These are phyloP conservation scores for Periophthalmus modestus DNA, from an alignment of 2,113 vertebrate genomes.

Conservation along the genomic window DNA sequence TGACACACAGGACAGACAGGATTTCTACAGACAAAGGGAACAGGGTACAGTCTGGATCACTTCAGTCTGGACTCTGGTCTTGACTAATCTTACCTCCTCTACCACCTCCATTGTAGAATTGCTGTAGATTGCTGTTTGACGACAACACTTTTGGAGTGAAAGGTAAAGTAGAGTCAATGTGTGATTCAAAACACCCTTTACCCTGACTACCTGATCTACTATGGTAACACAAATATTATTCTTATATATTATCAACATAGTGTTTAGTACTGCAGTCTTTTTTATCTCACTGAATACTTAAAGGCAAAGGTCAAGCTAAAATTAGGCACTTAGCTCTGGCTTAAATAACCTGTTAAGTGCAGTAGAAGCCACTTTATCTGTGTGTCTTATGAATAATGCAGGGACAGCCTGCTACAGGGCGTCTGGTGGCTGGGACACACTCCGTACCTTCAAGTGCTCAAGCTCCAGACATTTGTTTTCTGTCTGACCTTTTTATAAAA, in stretches of 20 bases:
- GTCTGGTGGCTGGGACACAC: slow-evolving; percentile 46
- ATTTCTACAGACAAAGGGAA: slow-evolving; percentile 43
- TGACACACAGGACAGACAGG: slow-evolving; percentile 65
- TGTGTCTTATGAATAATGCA: slow-evolving; percentile 55
- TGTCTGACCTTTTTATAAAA: slow-evolving; percentile 60
- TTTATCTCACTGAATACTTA: neutral
- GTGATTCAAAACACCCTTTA: slow-evolving; percentile 68
- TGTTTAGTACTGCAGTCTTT: neutral
- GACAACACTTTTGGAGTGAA: slow-evolving; percentile 77
- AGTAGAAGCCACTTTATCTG: slow-evolving; percentile 29
- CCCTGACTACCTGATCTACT: slow-evolving; percentile 9
- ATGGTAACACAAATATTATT: neutral
- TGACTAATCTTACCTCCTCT: slow-evolving; percentile 82
- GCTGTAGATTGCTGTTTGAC: slow-evolving; percentile 81
- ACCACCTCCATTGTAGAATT: slow-evolving; percentile 85
- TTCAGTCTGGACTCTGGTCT: slow-evolving; percentile 41
- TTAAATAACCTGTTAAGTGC: slow-evolving; percentile 21
- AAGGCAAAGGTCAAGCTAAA: neutral
- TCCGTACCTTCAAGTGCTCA: slow-evolving; percentile 42
- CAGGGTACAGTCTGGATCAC: slow-evolving; percentile 37
- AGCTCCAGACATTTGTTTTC: slow-evolving; percentile 51
- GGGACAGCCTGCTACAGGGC: slow-evolving; percentile 39
- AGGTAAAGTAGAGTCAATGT: slow-evolving; percentile 73
- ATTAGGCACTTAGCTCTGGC: neutral
- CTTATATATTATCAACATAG: neutral